A percentile compares a stretch with the other conserved stretches of the same genome.
Conservation (phyloP, 2,797 vertebrate species). For the Chelon auratus region DNA sequence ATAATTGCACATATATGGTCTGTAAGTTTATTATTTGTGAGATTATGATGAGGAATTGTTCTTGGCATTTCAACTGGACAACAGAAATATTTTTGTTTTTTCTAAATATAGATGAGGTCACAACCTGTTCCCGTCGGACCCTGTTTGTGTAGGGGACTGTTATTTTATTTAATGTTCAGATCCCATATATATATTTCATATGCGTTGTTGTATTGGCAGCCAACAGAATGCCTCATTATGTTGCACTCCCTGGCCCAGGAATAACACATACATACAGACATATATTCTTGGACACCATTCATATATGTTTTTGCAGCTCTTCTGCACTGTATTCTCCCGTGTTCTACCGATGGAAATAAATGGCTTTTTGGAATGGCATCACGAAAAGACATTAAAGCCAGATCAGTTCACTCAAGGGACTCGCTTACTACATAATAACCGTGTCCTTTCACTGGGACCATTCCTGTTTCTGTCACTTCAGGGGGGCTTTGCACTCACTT, state of each 20-base stretch:
- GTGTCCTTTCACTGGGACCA: background rate
- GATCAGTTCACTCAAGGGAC: constrained; percentile 13
- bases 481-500: background rate
- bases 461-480: background rate
- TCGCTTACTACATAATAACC: constrained; percentile 1
- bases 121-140: constrained; percentile 13
- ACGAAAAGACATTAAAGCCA: constrained; percentile 11
- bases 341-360: background rate
- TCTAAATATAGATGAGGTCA: background rate
- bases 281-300: background rate
- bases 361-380: background rate
- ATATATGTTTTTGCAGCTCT: constrained; percentile 13
- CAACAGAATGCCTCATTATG: constrained; percentile 36
- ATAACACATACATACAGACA: constrained; percentile 10
- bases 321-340: background rate
- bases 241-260: constrained; percentile 19
- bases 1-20: constrained; percentile 33
- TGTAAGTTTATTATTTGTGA: background rate
- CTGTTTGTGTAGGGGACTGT: constrained; percentile 7
- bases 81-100: background rate
- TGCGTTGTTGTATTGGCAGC: constrained; percentile 23
- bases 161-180: constrained; percentile 28
- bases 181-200: constrained; percentile 27
- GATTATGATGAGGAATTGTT: constrained; percentile 12
- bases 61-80: constrained; percentile 13